Evolutionary conservation across 2,113 vertebrate species (phyloP).

Genomic region (Antigone vipio): DNA sequence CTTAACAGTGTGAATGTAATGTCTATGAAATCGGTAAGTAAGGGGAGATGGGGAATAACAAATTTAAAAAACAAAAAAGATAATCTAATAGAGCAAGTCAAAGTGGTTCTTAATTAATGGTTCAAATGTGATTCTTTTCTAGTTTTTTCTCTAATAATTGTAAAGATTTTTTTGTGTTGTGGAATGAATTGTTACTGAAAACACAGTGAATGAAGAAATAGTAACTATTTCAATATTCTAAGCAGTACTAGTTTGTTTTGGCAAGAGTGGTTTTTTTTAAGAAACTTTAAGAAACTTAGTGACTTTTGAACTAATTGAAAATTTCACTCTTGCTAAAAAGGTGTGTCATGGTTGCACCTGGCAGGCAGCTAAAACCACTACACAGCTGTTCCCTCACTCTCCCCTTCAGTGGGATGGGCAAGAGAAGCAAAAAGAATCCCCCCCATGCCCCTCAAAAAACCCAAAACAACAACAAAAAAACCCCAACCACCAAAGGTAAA

Average conservation of each 20-base stretch:
- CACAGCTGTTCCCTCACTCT: too few species aligned
- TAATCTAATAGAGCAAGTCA: neutral
- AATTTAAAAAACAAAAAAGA: neutral
- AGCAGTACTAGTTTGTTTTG: neutral
- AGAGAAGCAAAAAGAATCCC: too few species aligned
- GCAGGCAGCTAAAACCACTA: too few species aligned
- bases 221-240: neutral
- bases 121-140: neutral
- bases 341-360: too few species aligned
- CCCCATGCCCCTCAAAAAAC: too few species aligned
- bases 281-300: neutral
- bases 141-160: neutral
- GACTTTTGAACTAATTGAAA: neutral
- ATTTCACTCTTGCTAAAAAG: neutral
- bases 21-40: neutral
- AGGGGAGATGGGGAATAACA: neutral
- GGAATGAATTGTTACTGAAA: neutral
- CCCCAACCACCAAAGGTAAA: too few species aligned
- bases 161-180: neutral
- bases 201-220: neutral
- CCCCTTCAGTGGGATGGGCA: too few species aligned
- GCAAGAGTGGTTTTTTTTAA: neutral
- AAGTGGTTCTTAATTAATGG: neutral
- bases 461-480: too few species aligned
- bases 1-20: fast-evolving